phyloP scores from a whole-genome alignment of 2,888 invertebrate species.

The Lamproptera curius region DNA sequence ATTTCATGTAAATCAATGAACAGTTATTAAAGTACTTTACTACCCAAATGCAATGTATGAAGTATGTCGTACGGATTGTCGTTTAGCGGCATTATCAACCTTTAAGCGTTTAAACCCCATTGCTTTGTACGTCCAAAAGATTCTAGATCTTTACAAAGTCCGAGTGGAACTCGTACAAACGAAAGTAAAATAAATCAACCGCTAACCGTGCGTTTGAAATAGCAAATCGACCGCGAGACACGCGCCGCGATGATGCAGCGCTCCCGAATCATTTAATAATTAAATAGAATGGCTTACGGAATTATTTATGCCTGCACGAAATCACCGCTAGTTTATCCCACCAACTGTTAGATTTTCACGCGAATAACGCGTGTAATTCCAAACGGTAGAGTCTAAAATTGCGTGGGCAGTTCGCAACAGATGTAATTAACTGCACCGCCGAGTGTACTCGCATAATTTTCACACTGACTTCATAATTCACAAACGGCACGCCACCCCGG shows the following conservation, averaged over 20 bases:
- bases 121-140: too few relatives aligned
- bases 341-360: constrained; percentile 17
- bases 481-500: constrained; percentile 29
- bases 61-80: too few relatives aligned
- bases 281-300: constrained; percentile 21
- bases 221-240: constrained; percentile 6
- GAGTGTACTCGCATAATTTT: constrained; percentile 37
- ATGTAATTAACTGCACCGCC: constrained; percentile 29
- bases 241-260: constrained; percentile 13
- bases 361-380: constrained; percentile 18
- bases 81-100: too few relatives aligned
- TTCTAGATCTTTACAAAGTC: too few relatives aligned
- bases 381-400: constrained; percentile 16
- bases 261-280: constrained; percentile 20
- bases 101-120: too few relatives aligned
- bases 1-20: too few relatives aligned
- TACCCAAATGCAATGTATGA: too few relatives aligned
- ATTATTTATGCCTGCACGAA: constrained; percentile 21
- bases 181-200: neutral
- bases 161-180: too few relatives aligned
- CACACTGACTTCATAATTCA: constrained; percentile 43
- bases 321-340: constrained; percentile 19
- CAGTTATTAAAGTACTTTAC: too few relatives aligned
- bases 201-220: constrained; percentile 8
- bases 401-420: constrained; percentile 8